Base-by-base conservation (phyloP, 1,140 invertebrate species). In the Papilio helenus region DNA sequence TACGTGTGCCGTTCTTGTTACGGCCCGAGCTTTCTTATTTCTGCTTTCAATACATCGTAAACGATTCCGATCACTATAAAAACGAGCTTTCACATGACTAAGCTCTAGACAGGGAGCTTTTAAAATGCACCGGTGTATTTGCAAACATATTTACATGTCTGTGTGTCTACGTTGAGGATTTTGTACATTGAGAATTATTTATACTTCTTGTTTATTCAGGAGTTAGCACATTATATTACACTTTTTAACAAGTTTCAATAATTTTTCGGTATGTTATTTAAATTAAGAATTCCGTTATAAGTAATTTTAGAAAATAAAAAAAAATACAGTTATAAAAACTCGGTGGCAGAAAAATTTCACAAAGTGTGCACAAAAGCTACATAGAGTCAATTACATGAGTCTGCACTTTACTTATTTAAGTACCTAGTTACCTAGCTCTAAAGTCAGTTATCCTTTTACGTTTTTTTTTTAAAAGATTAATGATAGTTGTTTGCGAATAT, bases 1-100 rank as follows among this genome's bases (percentile, higher is more conserved):
- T 58, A 58, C 49, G 74, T 76, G 49, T n/a, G 51, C 23, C 20
- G 29, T 76, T 76, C 49, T 76, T 29, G 34, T 76, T 76, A 76
- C 74, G n/a, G 20, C 18, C 51, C 26, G 23, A 74, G 42, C 72
- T 74, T 74, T 74, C 20, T 74, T 49, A 20, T 23, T 23, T 49
- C 44, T 74, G 29, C 71, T 18, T 42, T 72, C 34, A 29, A 29
- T 65, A 65, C 61, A 65, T 65, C 23, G 23, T 65, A 65, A 65
- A 65, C 61, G 61, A 65, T 65, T 65, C 10, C 61, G 61, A 65
- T 65, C 61, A 65, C 61, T 68, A 16, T 29, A 29, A 68, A 72
- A 42, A n/a, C 29, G 71, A 72, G 29, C 39, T 72, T 42, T 72
- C 18, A 72, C 71, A 72, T 72, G 61, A 68, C 26, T 29, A 34